phyloP scores from a whole-genome alignment of 2,113 vertebrate species.

The Anolis carolinensis region DNA sequence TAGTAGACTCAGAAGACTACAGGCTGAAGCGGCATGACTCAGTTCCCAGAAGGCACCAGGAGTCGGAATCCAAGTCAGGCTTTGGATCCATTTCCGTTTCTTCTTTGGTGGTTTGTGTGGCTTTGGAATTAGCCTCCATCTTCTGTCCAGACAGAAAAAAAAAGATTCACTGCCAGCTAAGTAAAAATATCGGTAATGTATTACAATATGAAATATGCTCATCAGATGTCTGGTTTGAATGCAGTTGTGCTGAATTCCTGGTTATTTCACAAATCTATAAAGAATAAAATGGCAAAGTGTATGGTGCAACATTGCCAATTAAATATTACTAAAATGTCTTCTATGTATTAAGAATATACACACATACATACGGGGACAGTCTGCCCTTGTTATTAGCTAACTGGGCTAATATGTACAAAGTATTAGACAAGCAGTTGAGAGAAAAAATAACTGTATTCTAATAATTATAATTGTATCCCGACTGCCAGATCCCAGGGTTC shows the following conservation, averaged over 20 bases:
- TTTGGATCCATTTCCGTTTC: conserved; percentile 79
- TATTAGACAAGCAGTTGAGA: background rate
- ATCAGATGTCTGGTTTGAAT: background rate
- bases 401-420: background rate
- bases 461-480: background rate
- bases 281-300: background rate
- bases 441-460: background rate
- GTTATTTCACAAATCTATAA: background rate
- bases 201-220: background rate
- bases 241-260: background rate
- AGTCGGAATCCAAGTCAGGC: conserved; percentile 81
- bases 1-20: conserved; percentile 77
- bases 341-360: background rate
- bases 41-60: conserved; percentile 84
- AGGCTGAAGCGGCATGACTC: conserved; percentile 82
- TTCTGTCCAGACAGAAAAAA: conserved; percentile 71
- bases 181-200: background rate
- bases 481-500: background rate
- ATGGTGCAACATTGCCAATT: background rate
- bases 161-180: conserved; percentile 18
- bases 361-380: background rate
- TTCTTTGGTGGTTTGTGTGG: conserved; percentile 79
- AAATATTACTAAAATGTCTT: background rate
- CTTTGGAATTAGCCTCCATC: conserved; percentile 78
- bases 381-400: background rate